Base-by-base conservation (phyloP, 2,888 invertebrate species). In the Catotricha subobsoleta region DNA sequence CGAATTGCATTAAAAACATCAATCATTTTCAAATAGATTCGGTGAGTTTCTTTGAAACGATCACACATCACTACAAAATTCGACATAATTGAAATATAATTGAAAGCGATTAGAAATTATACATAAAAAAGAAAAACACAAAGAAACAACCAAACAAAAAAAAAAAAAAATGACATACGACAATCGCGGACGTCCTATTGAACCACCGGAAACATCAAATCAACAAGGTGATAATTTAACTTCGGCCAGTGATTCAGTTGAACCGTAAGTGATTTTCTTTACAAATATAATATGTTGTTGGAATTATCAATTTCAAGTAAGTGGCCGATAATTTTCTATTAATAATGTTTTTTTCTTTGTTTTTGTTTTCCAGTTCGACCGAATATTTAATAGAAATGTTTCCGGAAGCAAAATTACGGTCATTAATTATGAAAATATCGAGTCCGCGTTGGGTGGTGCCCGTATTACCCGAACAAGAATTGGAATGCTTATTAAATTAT, bases 361-460 rank as follows among this genome's bases (percentile, higher is more conserved):
- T 6, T 25, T 8, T 25, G 9, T 25, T 6, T 28, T n/a, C n/a
- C n/a, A 39, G 39, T 16, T 19, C 41, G 37, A 55, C 59, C 23
- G 62, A 63, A 48, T 59, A 60, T 47, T 47, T 62, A 45, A 56
- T 61, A 48, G 52, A 56, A 39, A 54, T 56, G 48, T 95, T 94
- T 71, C 94, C 94, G 47, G 72, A 80, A 55, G 75, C 77, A 39
- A 88, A 91, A 64, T 67, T 95, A 58, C 76, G 79, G 50, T 77
- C 81, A 52, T 68, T 95, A 52, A 92, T 94, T 66, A 92, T 92
- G 60, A 94, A 94, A 73, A 91, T 95, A 59, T 90, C 90, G 52
- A 81, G 83, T 66, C 81, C 91, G 44, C 73, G 94, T 54, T 95
- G 95, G 95, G 90, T 95, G 46, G 94, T 95, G 40, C 95, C 95